Conservation (phyloP, 2,888 invertebrate genomes). For the Pyrochroa serraticornis region DNA sequence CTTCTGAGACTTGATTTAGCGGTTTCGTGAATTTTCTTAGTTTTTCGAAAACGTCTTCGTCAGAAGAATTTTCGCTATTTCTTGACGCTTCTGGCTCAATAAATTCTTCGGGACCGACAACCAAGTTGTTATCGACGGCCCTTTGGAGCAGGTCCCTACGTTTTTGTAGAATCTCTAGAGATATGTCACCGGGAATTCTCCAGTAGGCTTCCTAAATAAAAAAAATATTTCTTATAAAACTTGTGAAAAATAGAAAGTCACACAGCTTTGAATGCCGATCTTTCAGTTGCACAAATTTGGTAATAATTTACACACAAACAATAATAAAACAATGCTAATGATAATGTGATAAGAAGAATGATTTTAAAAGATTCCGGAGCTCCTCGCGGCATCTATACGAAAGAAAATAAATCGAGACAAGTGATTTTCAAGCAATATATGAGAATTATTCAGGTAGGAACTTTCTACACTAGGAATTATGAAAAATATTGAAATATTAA, state of each 20-base stretch:
- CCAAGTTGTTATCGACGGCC: conserved; percentile 62
- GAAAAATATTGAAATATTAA: too few relatives aligned
- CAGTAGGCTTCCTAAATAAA: conserved; percentile 77
- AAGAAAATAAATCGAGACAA: too few relatives aligned
- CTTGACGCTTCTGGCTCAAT: conserved; percentile 32
- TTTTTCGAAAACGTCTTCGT: conserved; percentile 55
- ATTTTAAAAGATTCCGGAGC: too few relatives aligned
- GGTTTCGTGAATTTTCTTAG: conserved; percentile 40
- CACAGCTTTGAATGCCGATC: too few relatives aligned
- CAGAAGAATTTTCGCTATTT: conserved; percentile 11
- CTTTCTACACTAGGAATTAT: too few relatives aligned
- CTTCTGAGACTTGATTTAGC: conserved; percentile 9
- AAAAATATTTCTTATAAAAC: conserved; percentile 18
- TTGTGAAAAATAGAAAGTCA: not conserved
- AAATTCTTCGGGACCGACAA: conserved; percentile 29
- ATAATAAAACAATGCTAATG: too few relatives aligned
- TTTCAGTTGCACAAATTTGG: too few relatives aligned
- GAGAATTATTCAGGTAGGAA: too few relatives aligned
- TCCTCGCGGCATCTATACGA: too few relatives aligned
- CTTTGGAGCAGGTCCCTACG: conserved; percentile 63
- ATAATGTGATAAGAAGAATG: too few relatives aligned
- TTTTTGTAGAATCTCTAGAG: conserved; percentile 63
- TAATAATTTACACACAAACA: too few relatives aligned
- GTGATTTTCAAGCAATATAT: too few relatives aligned
- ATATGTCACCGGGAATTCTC: conserved; percentile 77